Evolutionary conservation across 2,113 vertebrate genomes (phyloP), one percentile per base, ranked within the genome.

Genomic region (Ictalurus furcatus): DNA sequence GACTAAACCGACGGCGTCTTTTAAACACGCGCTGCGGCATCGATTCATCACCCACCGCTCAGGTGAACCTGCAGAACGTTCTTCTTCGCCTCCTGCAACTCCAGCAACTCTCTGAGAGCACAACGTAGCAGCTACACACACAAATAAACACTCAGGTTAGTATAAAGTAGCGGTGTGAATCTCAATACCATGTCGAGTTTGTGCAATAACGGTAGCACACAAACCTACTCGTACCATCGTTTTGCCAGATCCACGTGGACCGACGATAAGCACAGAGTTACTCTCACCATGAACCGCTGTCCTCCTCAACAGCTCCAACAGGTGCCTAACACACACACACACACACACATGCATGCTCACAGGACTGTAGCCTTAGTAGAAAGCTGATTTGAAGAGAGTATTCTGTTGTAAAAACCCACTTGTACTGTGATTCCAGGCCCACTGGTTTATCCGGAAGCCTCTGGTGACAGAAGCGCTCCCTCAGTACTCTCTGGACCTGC

Each of bases 211-310:
- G 52, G 25, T 30, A 85, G n/a, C 3, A 17, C 3, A 14, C 44
- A 21, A 21, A 48, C 11, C 19, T 14, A 8, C 3, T 93, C 92
- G 73, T 96, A 99, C 98, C 98, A 89, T 94, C 0, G 95, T 97
- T 92, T 99, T 99, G 67, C 98, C 98, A 0, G 96, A 94, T 91
- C 98, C 98, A 89, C 98, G 95, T 56, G 98, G 97, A 3, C 98
- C 98, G 23, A 99, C 95, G 52, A 99, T 93, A 8, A 99, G 97
- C 69, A 97, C 96, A 0, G 98, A 99, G 84, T 99, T 99, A 84
- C 98, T 98, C 93, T 99, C 98, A 86, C 98, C 98, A 3, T 98
- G 94, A 91, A 97, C 30, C 9, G 94, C 95, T 6, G 98, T 98
- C 87, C 97, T 95, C 91, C 92, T 98, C 91, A 99, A 95, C 91